Percentiles rank a stretch among this genome's conserved stretches.
Evolutionary conservation across 1,140 invertebrate species (phyloP).

Genomic region (Hirudo medicinalis): DNA sequence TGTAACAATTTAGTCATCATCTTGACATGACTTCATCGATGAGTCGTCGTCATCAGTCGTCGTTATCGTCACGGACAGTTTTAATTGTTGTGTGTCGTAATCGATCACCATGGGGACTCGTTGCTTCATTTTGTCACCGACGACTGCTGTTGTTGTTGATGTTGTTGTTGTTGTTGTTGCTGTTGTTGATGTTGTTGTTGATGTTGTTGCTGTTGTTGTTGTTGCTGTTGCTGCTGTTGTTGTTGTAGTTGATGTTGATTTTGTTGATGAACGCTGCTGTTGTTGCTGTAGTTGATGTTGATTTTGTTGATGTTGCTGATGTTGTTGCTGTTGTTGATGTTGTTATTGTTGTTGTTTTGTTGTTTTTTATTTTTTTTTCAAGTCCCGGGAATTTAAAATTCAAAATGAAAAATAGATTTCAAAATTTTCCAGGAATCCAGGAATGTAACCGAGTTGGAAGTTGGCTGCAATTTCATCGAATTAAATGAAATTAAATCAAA

Average conservation of each 20-base stretch:
- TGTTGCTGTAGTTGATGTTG: not conserved
- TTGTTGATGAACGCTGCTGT: too few relatives aligned
- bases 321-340: not conserved
- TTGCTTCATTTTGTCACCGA: not conserved
- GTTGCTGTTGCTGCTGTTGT: too few relatives aligned
- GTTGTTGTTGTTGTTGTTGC: conserved; percentile 11
- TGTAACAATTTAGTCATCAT: too few relatives aligned
- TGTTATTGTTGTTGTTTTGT: too few relatives aligned
- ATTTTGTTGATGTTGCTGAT: too few relatives aligned
- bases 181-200: not conserved
- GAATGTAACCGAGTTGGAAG: not conserved
- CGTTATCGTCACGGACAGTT: not conserved
- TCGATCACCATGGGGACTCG: not conserved
- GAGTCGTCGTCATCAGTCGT: too few relatives aligned
- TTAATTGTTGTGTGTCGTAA: not conserved
- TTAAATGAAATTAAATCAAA: too few relatives aligned
- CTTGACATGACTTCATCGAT: too few relatives aligned
- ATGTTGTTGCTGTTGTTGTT: conserved; percentile 1
- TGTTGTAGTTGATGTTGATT: not conserved
- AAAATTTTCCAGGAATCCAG: not conserved
- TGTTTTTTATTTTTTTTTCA: not conserved
- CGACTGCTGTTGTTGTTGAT: not conserved
- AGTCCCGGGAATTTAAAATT: not conserved
- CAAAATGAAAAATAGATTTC: too few relatives aligned
- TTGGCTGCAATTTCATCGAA: not conserved